Conservation (phyloP, 2,888 invertebrate species). For the Lycocerus yunnanus region DNA sequence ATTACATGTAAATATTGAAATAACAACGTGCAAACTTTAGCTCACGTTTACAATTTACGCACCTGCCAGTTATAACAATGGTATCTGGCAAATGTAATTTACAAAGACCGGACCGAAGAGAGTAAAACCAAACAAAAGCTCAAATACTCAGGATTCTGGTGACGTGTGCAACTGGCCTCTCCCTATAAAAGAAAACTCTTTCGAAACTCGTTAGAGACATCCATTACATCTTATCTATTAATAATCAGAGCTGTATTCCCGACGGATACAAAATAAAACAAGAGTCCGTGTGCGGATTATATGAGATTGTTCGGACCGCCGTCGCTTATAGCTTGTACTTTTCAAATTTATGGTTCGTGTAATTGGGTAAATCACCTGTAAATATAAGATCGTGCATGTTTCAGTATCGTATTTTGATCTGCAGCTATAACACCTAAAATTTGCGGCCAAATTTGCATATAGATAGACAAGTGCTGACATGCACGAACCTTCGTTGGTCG, state of each 20-base stretch:
- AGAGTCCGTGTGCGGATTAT: constrained; percentile 27
- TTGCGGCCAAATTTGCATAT: constrained; percentile 45
- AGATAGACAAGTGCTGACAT: constrained; percentile 42
- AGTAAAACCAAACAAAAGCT: constrained; percentile 32
- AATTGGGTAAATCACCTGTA: constrained; percentile 38
- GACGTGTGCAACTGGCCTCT: constrained; percentile 27
- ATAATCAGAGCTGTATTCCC: constrained; percentile 34
- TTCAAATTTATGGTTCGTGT: constrained; percentile 29
- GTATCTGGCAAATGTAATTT: constrained; percentile 38
- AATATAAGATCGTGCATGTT: constrained; percentile 33
- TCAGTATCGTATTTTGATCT: constrained; percentile 36
- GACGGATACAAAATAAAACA: constrained; percentile 31
- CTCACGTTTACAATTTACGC: constrained; percentile 36
- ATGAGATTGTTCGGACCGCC: constrained; percentile 27
- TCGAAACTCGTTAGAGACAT: constrained; percentile 38
- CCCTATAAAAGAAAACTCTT: constrained; percentile 39
- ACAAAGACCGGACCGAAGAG: constrained; percentile 27
- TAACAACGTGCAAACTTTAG: constrained; percentile 31
- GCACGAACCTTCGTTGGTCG: constrained; percentile 18
- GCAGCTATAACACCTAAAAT: constrained; percentile 43
- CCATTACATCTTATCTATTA: constrained; percentile 40
- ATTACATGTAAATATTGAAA: constrained; percentile 35
- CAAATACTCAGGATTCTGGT: constrained; percentile 32
- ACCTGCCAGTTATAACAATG: constrained; percentile 37
- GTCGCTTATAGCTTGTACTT: constrained; percentile 21